Evolutionary conservation across 1,140 invertebrate genomes (phyloP).

Genomic region (roundworm (Caenorhabditis elegans)): WBcel235 BX284605.5:572001-572500

Average conservation of each 20-base stretch:
- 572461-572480: neutral
- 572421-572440: neutral
- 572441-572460: neutral
- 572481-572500: neutral
- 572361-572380: neutral
- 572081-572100: neutral
- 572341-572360: neutral
- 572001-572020: too few relatives aligned
- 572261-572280: neutral
- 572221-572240: too few relatives aligned
- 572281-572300: neutral
- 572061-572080: neutral
- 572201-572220: too few relatives aligned
- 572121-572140: neutral
- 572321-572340: neutral
- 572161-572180: too few relatives aligned
- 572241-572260: too few relatives aligned
- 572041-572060: neutral
- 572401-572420: neutral
- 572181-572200: too few relatives aligned
- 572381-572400: neutral
- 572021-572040: neutral
- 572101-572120: neutral
- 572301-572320: neutral
- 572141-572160: too few relatives aligned